A percentile compares a stretch with the other conserved stretches of the same genome.
Evolutionary conservation across 2,797 vertebrate genomes (phyloP).

Genomic region (Philypnodon macrostomus): DNA sequence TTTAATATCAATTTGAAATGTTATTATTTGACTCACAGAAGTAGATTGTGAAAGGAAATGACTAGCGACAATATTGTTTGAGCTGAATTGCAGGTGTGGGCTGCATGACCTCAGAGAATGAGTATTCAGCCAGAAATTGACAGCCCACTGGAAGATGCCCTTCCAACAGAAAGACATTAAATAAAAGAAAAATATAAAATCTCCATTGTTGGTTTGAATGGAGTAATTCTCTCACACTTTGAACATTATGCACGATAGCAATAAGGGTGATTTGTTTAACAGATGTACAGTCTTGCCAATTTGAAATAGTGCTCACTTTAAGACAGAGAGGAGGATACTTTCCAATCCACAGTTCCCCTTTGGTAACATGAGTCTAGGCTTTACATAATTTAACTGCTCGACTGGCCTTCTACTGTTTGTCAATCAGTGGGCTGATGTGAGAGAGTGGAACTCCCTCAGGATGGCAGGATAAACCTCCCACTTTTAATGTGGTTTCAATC

Average conservation of each 20-base stretch:
- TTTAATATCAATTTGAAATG: too few relatives aligned
- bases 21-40: neutral
- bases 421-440: constrained; percentile 54
- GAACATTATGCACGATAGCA: neutral
- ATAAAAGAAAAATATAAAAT: constrained; percentile 10
- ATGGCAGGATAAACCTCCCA: constrained; percentile 64
- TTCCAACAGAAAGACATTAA: constrained; percentile 12
- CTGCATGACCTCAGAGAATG: constrained; percentile 33
- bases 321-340: constrained; percentile 36
- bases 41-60: constrained; percentile 9
- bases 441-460: constrained; percentile 54
- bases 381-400: constrained; percentile 58
- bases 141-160: constrained; percentile 27
- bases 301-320: constrained; percentile 33
- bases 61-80: constrained; percentile 19
- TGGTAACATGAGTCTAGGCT: constrained; percentile 46
- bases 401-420: constrained; percentile 55
- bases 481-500: constrained; percentile 65
- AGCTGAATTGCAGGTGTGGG: constrained; percentile 31
- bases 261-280: constrained; percentile 1
- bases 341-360: constrained; percentile 51
- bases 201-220: constrained; percentile 4
- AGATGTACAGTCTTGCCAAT: constrained; percentile 14
- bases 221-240: neutral
- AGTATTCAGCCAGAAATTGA: constrained; percentile 26